Conservation (phyloP, 2,888 invertebrate genomes). For the Andricus quercusramuli region DNA sequence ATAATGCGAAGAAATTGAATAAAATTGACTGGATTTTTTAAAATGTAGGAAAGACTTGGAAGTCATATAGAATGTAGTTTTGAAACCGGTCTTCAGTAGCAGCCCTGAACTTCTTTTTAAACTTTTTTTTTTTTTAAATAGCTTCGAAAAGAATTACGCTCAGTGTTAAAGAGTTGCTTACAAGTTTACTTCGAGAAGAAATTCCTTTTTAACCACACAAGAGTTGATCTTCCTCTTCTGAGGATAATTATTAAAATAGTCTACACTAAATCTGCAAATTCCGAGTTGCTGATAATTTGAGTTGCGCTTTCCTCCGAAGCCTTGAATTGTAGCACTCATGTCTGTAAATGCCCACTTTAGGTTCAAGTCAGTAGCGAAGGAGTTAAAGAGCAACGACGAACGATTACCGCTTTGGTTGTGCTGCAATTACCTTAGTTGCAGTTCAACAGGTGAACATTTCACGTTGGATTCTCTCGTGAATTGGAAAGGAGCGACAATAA, state of each 20-base stretch:
- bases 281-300: conserved; percentile 25
- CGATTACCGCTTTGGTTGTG: conserved; percentile 37
- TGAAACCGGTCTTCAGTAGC: too few species aligned
- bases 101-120: too few species aligned
- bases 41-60: too few species aligned
- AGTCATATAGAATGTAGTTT: too few species aligned
- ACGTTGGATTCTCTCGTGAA: conserved; percentile 12
- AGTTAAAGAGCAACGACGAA: conserved; percentile 38
- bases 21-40: too few species aligned
- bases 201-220: conserved; percentile 13
- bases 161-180: too few species aligned
- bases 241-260: conserved; percentile 34
- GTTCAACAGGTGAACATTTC: conserved; percentile 42
- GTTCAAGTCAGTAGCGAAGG: conserved; percentile 40
- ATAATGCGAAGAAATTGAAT: too few species aligned
- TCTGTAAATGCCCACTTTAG: conserved; percentile 42
- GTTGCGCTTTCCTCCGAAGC: conserved; percentile 27
- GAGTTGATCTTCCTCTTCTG: conserved; percentile 22
- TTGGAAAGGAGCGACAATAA: conserved; percentile 32
- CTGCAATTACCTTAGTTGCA: conserved; percentile 38
- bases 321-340: conserved; percentile 36
- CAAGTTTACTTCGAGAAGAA: conserved; percentile 4
- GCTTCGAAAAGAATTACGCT: too few species aligned
- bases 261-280: conserved; percentile 31
- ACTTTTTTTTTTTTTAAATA: too few species aligned